Evolutionary conservation across 1,140 invertebrate genomes (phyloP), one percentile per base, ranked within the genome.

Genomic region (Lucilia sericata): DNA sequence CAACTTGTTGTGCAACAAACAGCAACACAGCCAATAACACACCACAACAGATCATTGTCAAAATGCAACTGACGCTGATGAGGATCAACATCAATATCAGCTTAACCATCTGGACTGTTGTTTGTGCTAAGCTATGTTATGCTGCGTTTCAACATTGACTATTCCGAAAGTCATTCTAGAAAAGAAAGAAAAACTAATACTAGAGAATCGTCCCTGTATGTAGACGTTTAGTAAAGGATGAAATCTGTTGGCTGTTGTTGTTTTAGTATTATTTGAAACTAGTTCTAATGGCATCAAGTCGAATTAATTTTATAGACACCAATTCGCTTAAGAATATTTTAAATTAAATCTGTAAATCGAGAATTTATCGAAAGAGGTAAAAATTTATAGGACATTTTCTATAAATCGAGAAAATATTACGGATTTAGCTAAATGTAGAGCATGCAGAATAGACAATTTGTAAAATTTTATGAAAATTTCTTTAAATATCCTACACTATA

Each of bases 41-140:
- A 17, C 17, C 75, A 78, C 75, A 47, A 80, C 76, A 80, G 76
- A 80, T 80, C 76, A 80, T 80, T 80, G 76, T 80, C 76, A 80
- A 80, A 80, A 80, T 80, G 76, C 42, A 49, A 80, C 42, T 80
- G 76, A 80, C 76, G 19, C 76, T 80, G 76, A 80, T 80, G 76
- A 80, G 76, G 76, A 80, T 80, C 76, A 80, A 49, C 76, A 80
- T 80, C 76, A 80, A 80, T 80, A 80, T 80, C 76, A 80, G 42
- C 76, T 80, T 80, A 70, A 70, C 76, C 76, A 80, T 80, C 76
- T 80, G 76, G 65, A 30, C 14, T 70, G 65, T 70, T 70, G 65
- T 70, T 70, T 60, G 5, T 17, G n/a, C 7, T 60, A 3, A 2
- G 8, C 7, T 60, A 7, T 42, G 42, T 42, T 42, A 10, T 42